A percentile compares a stretch with the other conserved stretches of the same genome.
phyloP scores from a whole-genome alignment of 2,797 vertebrate genomes.

The Coendou prehensilis region DNA sequence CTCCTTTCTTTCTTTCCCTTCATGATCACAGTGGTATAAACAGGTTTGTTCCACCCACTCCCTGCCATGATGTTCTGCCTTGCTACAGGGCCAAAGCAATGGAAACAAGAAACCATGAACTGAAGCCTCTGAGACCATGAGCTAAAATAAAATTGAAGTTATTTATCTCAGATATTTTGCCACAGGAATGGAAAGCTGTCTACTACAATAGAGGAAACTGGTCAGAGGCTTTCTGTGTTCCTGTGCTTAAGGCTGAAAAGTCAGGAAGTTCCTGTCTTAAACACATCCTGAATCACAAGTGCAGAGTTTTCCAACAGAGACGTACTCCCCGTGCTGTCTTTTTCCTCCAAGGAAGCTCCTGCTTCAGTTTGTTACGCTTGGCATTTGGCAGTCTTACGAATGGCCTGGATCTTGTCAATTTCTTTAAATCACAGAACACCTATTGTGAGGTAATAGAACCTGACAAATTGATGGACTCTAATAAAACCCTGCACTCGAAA shows the following conservation, averaged over 20 bases:
- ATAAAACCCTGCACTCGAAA: conserved; percentile 64
- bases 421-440: conserved; percentile 66
- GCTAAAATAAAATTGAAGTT: background rate
- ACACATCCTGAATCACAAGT: background rate
- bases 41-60: background rate
- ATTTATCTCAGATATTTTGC: background rate
- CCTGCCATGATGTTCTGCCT: background rate
- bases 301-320: background rate
- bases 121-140: background rate
- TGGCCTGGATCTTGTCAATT: conserved; percentile 62
- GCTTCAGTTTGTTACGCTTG: background rate
- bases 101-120: no score
- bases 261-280: background rate
- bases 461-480: conserved; percentile 66
- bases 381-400: conserved; percentile 16
- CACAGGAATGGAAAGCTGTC: background rate
- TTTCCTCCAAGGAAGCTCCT: background rate
- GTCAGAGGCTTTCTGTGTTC: background rate
- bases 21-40: background rate
- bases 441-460: conserved; percentile 50
- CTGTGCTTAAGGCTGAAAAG: background rate
- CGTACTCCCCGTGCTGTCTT: background rate
- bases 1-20: background rate
- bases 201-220: background rate
- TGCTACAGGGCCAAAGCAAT: background rate